These are phyloP conservation scores for Climacteris rufus DNA, from an alignment of 2,113 vertebrate species.

Conservation along the genomic window DNA sequence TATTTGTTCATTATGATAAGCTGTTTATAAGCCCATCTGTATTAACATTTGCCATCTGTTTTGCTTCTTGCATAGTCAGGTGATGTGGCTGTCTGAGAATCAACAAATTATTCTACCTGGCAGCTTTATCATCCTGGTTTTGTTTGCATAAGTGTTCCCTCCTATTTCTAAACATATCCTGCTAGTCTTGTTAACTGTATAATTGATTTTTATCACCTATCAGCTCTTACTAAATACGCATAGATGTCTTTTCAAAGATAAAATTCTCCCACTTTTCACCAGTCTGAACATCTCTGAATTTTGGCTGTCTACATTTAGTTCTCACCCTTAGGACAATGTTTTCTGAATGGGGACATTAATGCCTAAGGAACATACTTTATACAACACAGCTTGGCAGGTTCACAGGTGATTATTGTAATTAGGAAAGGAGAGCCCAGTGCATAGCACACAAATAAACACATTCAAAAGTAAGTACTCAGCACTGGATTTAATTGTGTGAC, in stretches of 20 bases:
- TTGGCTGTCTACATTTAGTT: neutral
- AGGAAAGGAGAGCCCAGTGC: neutral
- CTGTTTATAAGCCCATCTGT: neutral
- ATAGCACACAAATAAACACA: neutral
- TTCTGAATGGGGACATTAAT: neutral
- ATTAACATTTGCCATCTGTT: neutral
- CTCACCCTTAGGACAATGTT: constrained; percentile 4
- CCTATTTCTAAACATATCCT: neutral
- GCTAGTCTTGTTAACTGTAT: neutral
- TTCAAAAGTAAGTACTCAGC: neutral
- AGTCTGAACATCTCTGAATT: neutral
- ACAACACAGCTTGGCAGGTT: neutral
- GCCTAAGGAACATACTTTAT: neutral
- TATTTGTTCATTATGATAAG: neutral
- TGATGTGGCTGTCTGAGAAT: neutral
- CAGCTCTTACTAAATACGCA: neutral
- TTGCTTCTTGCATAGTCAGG: neutral
- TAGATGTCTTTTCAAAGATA: neutral
- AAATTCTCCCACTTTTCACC: neutral
- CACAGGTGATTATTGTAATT: neutral
- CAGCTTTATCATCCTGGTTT: neutral
- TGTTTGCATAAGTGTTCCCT: neutral
- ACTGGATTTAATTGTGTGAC: neutral
- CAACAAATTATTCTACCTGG: neutral
- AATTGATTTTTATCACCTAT: neutral